Evolutionary conservation across 35 echinoderm and acorn worm species (phyloP).

Genomic region (Lytechinus pictus): DNA sequence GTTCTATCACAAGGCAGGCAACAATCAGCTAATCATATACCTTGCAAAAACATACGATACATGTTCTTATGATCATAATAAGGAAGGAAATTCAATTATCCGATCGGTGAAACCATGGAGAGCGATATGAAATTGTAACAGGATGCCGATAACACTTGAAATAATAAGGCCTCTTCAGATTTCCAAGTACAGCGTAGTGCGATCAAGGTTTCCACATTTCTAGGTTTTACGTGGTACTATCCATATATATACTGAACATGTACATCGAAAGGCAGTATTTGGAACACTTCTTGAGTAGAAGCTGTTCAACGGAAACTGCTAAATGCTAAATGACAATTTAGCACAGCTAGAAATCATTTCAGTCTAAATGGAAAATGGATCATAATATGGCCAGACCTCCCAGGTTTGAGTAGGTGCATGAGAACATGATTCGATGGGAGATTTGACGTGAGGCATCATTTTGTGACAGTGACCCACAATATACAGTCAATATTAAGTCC

Average conservation of each 20-base stretch:
- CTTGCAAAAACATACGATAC: not conserved
- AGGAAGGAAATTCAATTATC: constrained; percentile 12
- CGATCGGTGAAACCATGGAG: not conserved
- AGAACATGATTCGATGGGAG: too few relatives aligned
- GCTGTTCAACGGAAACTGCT: too few relatives aligned
- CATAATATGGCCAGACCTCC: too few relatives aligned
- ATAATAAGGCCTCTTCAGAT: not conserved
- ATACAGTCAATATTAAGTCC: too few relatives aligned
- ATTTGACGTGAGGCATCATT: too few relatives aligned
- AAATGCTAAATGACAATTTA: too few relatives aligned
- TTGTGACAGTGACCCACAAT: too few relatives aligned
- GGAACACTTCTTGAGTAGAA: too few relatives aligned
- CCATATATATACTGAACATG: not conserved
- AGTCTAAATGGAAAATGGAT: too few relatives aligned
- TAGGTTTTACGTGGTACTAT: not conserved
- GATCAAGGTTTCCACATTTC: not conserved
- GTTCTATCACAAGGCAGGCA: not conserved
- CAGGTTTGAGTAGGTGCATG: too few relatives aligned
- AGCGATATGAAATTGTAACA: not conserved
- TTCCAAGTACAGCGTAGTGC: not conserved
- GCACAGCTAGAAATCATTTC: too few relatives aligned
- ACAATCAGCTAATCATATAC: not conserved
- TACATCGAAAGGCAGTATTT: too few relatives aligned
- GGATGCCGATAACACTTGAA: not conserved
- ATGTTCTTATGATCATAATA: not conserved